Evolutionary conservation across 2,888 invertebrate genomes (phyloP).

Genomic region (Drosophila mercatorum): DNA sequence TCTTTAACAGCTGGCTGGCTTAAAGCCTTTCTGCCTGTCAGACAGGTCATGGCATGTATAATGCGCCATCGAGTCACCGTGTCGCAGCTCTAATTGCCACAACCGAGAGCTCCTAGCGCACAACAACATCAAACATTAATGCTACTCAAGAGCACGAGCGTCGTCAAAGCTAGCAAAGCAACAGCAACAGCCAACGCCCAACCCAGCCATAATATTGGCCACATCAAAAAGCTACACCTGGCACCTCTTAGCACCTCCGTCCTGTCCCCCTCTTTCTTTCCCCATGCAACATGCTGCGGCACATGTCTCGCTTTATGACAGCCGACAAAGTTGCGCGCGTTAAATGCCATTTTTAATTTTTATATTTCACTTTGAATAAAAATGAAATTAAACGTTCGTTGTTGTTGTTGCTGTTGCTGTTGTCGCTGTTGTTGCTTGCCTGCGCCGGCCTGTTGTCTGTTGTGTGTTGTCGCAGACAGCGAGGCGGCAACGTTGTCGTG

Average conservation of each 20-base stretch:
- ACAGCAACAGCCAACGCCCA: slow-evolving; percentile 14
- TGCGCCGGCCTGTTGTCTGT: slow-evolving; percentile 14
- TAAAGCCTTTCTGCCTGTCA: slow-evolving; percentile 1
- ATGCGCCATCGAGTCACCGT: slow-evolving; percentile 11
- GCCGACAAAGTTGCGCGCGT: slow-evolving; percentile 69
- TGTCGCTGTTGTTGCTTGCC: slow-evolving; percentile 13
- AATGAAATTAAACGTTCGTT: slow-evolving; percentile 67
- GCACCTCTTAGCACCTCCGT: neutral
- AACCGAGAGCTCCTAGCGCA: slow-evolving; percentile 24
- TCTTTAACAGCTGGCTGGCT: neutral
- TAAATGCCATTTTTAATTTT: slow-evolving; percentile 76
- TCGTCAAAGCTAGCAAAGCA: slow-evolving; percentile 35
- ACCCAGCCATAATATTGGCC: slow-evolving; percentile 26
- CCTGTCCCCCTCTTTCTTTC: neutral
- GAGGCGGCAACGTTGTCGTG: slow-evolving; percentile 43
- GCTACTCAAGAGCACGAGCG: slow-evolving; percentile 29
- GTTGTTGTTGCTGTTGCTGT: slow-evolving; percentile 21
- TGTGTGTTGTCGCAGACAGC: slow-evolving; percentile 45
- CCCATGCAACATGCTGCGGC: slow-evolving; percentile 9
- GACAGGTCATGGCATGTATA: slow-evolving; percentile 29
- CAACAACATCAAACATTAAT: slow-evolving; percentile 51
- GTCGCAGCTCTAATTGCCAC: slow-evolving; percentile 41
- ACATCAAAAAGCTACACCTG: slow-evolving; percentile 36
- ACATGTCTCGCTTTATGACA: slow-evolving; percentile 62
- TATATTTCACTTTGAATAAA: slow-evolving; percentile 74